A percentile compares a stretch with the other conserved stretches of the same genome.
Evolutionary conservation across 2,113 vertebrate genomes (phyloP).

Genomic region (Damaliscus lunatus): DNA sequence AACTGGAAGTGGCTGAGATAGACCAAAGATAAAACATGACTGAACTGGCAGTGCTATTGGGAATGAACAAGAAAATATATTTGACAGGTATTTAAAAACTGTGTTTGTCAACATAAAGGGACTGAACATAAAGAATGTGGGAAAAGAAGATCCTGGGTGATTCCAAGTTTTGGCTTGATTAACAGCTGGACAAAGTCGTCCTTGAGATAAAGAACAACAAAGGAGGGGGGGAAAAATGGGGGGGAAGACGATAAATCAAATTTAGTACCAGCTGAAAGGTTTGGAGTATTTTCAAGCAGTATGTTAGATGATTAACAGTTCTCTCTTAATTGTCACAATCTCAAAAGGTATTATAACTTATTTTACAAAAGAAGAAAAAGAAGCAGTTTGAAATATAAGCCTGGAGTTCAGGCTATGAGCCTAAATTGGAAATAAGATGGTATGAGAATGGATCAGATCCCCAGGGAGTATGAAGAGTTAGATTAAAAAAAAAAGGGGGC

Average conservation of each 20-base stretch:
- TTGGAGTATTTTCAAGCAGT: background rate
- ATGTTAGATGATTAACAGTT: background rate
- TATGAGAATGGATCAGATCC: background rate
- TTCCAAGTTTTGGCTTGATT: background rate
- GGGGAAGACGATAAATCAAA: background rate
- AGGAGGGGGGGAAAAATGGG: background rate
- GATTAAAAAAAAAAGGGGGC: background rate
- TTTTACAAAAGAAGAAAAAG: background rate
- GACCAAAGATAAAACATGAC: background rate
- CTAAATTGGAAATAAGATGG: background rate
- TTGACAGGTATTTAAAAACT: background rate
- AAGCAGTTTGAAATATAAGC: background rate
- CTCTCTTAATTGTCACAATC: background rate
- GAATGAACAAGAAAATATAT: background rate
- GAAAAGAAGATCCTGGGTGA: background rate
- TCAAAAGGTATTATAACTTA: background rate
- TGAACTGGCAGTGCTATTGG: background rate
- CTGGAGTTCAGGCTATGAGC: background rate
- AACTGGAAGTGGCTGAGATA: background rate
- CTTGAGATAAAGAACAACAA: background rate
- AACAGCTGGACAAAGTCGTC: background rate
- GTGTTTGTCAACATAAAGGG: background rate
- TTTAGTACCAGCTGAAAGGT: background rate
- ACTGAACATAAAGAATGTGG: background rate
- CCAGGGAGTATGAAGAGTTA: background rate